A percentile compares a stretch with the other conserved stretches of the same genome.
Evolutionary conservation across 2,113 vertebrate species (phyloP).

Genomic region (Brachyistius frenatus): DNA sequence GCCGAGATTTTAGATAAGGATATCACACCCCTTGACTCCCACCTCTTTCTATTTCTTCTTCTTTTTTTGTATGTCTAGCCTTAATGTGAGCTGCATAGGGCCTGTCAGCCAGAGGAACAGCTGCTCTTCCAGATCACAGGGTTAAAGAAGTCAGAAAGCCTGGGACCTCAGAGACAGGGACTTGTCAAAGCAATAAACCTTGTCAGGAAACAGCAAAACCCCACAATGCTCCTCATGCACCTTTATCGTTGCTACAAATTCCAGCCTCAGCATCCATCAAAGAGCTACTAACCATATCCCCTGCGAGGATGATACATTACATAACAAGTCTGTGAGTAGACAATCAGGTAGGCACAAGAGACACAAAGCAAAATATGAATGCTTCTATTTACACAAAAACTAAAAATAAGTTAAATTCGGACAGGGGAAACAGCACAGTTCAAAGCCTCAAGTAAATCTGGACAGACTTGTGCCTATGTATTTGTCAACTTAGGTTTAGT

Average conservation of each 20-base stretch:
- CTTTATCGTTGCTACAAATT: slow-evolving; percentile 2
- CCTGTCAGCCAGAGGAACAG: slow-evolving; percentile 34
- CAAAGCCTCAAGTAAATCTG: too few species aligned
- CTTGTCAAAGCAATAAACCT: slow-evolving; percentile 68
- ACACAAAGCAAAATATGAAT: not conserved
- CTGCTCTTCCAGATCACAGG: slow-evolving; percentile 63
- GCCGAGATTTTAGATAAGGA: slow-evolving; percentile 61
- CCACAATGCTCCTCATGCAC: slow-evolving; percentile 32
- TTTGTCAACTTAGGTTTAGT: too few species aligned
- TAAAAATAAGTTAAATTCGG: slow-evolving; percentile 2
- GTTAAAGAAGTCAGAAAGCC: slow-evolving; percentile 62
- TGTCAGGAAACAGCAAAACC: slow-evolving; percentile 53
- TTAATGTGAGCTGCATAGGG: slow-evolving; percentile 25
- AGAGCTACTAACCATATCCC: not conserved
- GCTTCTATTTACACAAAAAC: not conserved
- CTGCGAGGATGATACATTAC: not conserved
- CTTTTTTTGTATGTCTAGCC: slow-evolving; percentile 4
- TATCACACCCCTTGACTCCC: slow-evolving; percentile 34
- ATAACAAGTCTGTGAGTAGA: not conserved
- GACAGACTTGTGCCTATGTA: too few species aligned
- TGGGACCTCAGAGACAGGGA: slow-evolving; percentile 52
- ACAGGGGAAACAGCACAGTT: not conserved
- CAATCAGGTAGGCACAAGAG: not conserved
- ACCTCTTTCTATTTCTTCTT: slow-evolving; percentile 7
- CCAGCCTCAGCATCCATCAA: slow-evolving; percentile 12